Base-by-base conservation (phyloP, 2,113 vertebrate species). In the Zosterops lateralis region DNA sequence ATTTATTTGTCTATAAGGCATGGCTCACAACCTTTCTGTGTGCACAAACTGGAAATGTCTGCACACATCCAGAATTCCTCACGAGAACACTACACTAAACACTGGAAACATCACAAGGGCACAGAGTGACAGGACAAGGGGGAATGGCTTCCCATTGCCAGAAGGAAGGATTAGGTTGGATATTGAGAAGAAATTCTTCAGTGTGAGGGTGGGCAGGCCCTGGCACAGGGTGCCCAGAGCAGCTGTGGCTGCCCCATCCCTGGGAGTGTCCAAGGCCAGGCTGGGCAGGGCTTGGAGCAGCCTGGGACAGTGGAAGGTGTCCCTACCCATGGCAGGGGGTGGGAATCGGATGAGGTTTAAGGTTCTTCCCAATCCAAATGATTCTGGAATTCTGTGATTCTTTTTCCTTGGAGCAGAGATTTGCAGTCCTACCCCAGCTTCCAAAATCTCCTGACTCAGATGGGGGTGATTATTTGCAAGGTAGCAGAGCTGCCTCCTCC, bases 281-380 rank as follows among this genome's bases (percentile, higher is more conserved):
- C 0, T 68, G 54, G 24, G 20, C 36, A 38, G 53, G 29, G 14
- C 28, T 67, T 8, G 68, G 68, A 89, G 19, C 61, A 31, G 0
- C 15, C 29, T 67, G 86, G n/a, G 16, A 2, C 0, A 2, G 38
- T 21, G 45, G n/a, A 2, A 80, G 12, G 6, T 60, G 68, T 53
- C 45, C 45, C 61, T 67, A 24, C 21, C 34, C 11, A 3, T 67
- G 5, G 19, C 24, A 53, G 8, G 24, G 17, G 4, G 3, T 24
- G 6, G 6, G 3, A 6, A 51, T 0, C 0, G 2, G 19, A 34
- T 48, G 38, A 21, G 3, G 29, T 75, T 54, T 48, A 34, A 62
- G 17, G 15, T 62, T 12, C 17, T 20, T 68, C 36, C 20, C 26
- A 50, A 9, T n/a, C 31, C 44, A 62, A 24, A 34, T 26, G 17